A percentile compares a stretch with the other conserved stretches of the same genome.
These are phyloP conservation scores for Matsumyia berberina DNA, from an alignment of 2,888 invertebrate species.

Conservation along the genomic window DNA sequence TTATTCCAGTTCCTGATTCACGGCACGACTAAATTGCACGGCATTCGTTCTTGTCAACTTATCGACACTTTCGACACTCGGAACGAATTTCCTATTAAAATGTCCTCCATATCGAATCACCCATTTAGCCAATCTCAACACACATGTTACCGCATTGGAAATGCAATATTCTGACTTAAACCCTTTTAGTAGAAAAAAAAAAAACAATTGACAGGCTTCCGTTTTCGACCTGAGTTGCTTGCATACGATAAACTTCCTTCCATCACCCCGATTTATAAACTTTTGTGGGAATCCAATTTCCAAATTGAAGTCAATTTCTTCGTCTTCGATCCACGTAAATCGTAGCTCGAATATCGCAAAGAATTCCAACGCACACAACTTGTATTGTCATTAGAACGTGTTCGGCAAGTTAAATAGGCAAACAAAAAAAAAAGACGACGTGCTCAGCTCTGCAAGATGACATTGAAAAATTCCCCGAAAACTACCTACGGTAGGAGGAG, in stretches of 20 bases:
- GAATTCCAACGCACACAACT: constrained; percentile 10
- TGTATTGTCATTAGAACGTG: constrained; percentile 55
- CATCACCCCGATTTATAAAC: constrained; percentile 19
- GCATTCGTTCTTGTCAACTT: no score
- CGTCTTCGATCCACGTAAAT: constrained; percentile 27
- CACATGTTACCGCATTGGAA: no score
- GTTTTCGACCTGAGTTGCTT: not conserved
- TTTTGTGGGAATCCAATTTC: constrained; percentile 40
- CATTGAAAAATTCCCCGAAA: constrained; percentile 29
- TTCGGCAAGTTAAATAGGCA: constrained; percentile 1
- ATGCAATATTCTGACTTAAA: no score
- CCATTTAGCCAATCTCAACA: no score
- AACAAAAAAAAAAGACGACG: no score
- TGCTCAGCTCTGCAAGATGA: constrained; percentile 12
- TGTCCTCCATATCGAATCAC: no score
- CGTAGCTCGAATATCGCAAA: constrained; percentile 17
- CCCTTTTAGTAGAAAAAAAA: not conserved
- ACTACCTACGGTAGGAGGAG: no score
- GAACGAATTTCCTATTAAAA: no score
- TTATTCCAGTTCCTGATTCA: no score
- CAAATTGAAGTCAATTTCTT: constrained; percentile 28
- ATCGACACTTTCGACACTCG: no score
- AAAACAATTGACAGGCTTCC: not conserved
- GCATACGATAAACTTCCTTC: not conserved
- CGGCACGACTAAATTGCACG: no score